These are phyloP conservation scores for Peucedramus taeniatus DNA, from an alignment of 2,113 vertebrate species.

Conservation along the genomic window DNA sequence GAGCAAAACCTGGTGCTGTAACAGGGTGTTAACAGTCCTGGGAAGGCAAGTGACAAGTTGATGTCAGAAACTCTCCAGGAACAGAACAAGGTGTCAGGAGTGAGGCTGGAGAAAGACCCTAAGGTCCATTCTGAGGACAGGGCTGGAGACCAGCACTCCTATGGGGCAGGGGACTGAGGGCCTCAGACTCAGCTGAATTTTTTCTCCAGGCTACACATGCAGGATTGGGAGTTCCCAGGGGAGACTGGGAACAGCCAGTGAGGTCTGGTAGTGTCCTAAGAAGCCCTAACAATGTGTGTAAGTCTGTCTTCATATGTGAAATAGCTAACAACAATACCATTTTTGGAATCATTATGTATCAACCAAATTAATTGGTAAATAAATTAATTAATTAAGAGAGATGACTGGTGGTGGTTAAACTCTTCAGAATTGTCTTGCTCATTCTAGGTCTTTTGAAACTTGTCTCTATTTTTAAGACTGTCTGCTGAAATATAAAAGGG, in stretches of 20 bases:
- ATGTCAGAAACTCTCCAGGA: neutral
- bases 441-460: neutral
- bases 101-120: neutral
- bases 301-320: neutral
- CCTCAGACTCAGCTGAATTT: neutral
- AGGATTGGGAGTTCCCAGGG: neutral
- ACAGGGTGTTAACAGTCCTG: rapidly evolving
- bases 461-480: neutral
- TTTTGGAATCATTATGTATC: neutral
- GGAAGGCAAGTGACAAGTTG: neutral
- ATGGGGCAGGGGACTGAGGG: neutral
- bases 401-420: neutral
- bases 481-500: neutral
- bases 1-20: neutral
- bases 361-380: neutral
- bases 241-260: neutral
- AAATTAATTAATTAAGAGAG: neutral
- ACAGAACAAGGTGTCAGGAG: neutral
- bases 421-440: neutral
- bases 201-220: neutral
- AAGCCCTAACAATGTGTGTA: neutral
- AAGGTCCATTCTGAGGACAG: neutral
- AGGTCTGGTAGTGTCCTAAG: neutral
- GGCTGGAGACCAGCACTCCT: neutral
- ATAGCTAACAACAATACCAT: neutral